These are phyloP conservation scores for Zosterops japonicus DNA, from an alignment of 2,113 vertebrate genomes.

Conservation along the genomic window DNA sequence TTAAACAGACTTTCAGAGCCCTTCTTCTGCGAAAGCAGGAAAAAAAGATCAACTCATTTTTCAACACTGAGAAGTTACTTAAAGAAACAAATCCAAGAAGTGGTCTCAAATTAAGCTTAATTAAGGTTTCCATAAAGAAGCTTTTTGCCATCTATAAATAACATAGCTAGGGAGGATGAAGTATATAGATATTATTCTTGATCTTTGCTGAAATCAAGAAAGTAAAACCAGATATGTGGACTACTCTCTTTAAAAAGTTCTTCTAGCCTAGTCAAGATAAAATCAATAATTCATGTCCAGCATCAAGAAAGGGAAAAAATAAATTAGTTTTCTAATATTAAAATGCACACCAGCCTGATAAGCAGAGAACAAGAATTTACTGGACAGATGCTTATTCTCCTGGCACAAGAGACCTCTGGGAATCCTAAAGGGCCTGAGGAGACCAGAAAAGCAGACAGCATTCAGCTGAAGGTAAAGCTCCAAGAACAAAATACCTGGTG, in stretches of 20 bases:
- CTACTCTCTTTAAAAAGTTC: background rate
- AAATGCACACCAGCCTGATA: background rate
- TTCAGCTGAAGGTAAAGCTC: background rate
- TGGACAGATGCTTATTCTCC: background rate
- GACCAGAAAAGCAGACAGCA: background rate
- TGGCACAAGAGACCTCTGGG: background rate
- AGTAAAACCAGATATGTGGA: background rate
- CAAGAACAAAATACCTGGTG: background rate
- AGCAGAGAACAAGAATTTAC: background rate
- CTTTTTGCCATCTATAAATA: background rate
- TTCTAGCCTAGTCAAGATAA: background rate
- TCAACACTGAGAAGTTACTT: background rate
- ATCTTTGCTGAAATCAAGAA: slow-evolving; percentile 21
- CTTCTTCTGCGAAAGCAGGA: background rate
- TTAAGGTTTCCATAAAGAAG: slow-evolving; percentile 4
- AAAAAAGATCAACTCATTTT: background rate
- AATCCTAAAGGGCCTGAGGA: background rate
- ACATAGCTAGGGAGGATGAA: background rate
- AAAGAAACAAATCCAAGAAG: background rate
- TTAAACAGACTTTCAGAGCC: background rate
- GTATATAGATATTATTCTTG: background rate
- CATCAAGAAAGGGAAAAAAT: background rate
- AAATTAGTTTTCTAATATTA: background rate
- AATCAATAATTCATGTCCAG: slow-evolving; percentile 17
- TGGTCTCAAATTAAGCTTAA: background rate